phyloP scores from a whole-genome alignment of 1,140 invertebrate genomes.

The Plutomurus gul region DNA sequence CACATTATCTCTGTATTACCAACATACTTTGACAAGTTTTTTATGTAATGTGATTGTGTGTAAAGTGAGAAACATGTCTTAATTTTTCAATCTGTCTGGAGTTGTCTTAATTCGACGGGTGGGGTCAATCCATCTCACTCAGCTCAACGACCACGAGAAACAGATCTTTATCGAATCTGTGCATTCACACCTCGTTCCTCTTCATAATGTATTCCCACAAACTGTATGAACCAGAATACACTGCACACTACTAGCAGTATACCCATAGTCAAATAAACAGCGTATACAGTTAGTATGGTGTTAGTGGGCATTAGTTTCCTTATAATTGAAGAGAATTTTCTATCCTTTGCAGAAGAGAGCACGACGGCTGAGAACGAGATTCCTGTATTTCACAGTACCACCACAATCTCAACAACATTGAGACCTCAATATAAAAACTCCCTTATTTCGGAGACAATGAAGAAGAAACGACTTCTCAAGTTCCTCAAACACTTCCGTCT shows the following conservation, averaged over 20 bases:
- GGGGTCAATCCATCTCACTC: slow-evolving; percentile 20
- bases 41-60: not conserved
- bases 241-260: not conserved
- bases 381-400: slow-evolving; percentile 40
- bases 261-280: not conserved
- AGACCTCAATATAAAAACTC: not conserved
- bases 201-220: not conserved
- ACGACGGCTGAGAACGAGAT: slow-evolving; percentile 51
- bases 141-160: not conserved
- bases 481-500: slow-evolving; percentile 53
- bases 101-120: slow-evolving; percentile 37
- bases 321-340: slow-evolving; percentile 9
- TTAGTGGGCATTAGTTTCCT: not conserved
- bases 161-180: not conserved
- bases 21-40: no score
- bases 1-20: no score
- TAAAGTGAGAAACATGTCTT: not conserved
- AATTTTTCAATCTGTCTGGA: slow-evolving; percentile 43
- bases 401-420: slow-evolving; percentile 9
- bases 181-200: slow-evolving; percentile 1
- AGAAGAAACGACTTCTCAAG: slow-evolving; percentile 50
- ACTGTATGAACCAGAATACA: no score
- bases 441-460: slow-evolving; percentile 31
- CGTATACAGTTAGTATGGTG: not conserved
- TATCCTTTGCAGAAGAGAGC: slow-evolving; percentile 42